Percentiles rank a stretch among this genome's conserved stretches.
Evolutionary conservation across 2,113 vertebrate species (phyloP).

Genomic region (Hoplias malabaricus): DNA sequence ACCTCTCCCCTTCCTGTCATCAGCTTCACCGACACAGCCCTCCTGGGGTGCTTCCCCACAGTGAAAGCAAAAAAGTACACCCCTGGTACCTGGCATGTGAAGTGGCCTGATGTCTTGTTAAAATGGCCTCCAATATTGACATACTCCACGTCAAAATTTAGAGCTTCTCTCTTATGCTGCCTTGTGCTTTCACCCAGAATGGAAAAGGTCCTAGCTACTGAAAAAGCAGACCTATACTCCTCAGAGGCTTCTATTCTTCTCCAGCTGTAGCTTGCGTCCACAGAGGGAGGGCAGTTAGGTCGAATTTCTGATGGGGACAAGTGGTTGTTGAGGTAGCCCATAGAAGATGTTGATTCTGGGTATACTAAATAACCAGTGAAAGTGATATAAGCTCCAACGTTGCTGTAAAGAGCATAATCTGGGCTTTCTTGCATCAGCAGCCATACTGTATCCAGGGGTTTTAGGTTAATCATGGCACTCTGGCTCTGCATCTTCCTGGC

Average conservation of each 20-base stretch:
- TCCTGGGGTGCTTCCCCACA: constrained; percentile 75
- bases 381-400: constrained; percentile 73
- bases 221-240: constrained; percentile 73
- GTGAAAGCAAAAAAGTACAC: constrained; percentile 79
- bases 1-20: constrained; percentile 74
- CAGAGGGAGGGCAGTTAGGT: constrained; percentile 58
- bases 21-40: constrained; percentile 76
- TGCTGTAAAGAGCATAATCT: constrained; percentile 76
- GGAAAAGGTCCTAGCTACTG: constrained; percentile 72
- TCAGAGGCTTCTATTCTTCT: constrained; percentile 35
- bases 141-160: constrained; percentile 77
- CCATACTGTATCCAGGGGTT: constrained; percentile 73
- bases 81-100: constrained; percentile 71
- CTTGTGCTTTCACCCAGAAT: constrained; percentile 62
- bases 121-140: constrained; percentile 78
- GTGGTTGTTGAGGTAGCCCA: constrained; percentile 65
- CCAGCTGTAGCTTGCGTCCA: constrained; percentile 35
- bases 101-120: constrained; percentile 72
- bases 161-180: constrained; percentile 58
- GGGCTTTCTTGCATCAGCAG: constrained; percentile 69
- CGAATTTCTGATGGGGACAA: constrained; percentile 52
- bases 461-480: constrained; percentile 72
- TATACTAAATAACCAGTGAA: constrained; percentile 79
- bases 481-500: constrained; percentile 77
- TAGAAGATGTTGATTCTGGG: constrained; percentile 54